phyloP scores from a whole-genome alignment of 1,140 invertebrate species.

The Diabrotica undecimpunctata region DNA sequence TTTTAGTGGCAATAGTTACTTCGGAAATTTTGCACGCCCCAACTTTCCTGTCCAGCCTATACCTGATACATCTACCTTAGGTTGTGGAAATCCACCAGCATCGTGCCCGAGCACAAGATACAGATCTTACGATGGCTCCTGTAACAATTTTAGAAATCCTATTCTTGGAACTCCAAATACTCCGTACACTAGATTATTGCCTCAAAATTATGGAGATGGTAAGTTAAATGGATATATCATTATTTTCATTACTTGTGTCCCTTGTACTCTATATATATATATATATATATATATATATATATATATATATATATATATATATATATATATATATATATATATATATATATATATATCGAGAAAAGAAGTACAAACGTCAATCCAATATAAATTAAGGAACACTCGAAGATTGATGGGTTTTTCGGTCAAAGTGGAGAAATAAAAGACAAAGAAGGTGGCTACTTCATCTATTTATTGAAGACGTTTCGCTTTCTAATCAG shows the following conservation, averaged over 20 bases:
- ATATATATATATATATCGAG: too few relatives aligned
- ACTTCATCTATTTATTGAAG: too few relatives aligned
- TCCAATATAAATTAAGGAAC: too few relatives aligned
- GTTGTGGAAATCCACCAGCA: constrained; percentile 47
- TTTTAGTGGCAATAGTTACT: neutral
- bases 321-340: too few relatives aligned
- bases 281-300: too few relatives aligned
- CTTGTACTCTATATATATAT: too few relatives aligned
- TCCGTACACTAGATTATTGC: constrained; percentile 60
- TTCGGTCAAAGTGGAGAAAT: too few relatives aligned
- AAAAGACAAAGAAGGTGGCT: too few relatives aligned
- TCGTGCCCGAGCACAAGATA: constrained; percentile 58
- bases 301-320: too few relatives aligned
- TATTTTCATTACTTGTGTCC: neutral
- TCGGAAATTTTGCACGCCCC: neutral
- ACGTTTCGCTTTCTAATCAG: too few relatives aligned
- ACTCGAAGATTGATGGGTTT: too few relatives aligned
- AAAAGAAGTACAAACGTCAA: too few relatives aligned
- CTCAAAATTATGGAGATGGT: constrained; percentile 80
- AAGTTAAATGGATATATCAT: constrained; percentile 35
- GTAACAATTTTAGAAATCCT: constrained; percentile 75
- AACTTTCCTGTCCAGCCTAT: constrained; percentile 19
- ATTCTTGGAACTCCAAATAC: constrained; percentile 71
- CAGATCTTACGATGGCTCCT: constrained; percentile 76
- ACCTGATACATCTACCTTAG: constrained; percentile 37